phyloP scores from a whole-genome alignment of 1,140 invertebrate genomes.

The Potamilus streckersoni region DNA sequence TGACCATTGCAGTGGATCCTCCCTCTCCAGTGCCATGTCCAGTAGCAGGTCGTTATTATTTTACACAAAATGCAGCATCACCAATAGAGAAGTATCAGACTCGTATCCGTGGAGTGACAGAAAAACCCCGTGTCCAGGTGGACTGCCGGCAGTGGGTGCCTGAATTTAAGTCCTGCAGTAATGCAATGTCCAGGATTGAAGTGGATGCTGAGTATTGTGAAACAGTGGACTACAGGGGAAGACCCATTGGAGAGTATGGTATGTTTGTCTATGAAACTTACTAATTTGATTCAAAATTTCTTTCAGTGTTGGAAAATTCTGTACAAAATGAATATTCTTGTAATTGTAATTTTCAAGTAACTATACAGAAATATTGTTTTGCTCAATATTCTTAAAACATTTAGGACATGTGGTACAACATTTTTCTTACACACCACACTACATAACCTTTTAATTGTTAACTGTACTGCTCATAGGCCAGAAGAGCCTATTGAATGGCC shows the following conservation, averaged over 20 bases:
- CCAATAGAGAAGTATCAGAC: conserved; percentile 81
- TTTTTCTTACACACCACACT: no score
- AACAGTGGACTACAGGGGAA: conserved; percentile 93
- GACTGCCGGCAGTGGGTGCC: conserved; percentile 95
- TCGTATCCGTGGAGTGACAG: conserved; percentile 93
- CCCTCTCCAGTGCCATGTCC: conserved; percentile 94
- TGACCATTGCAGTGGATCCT: conserved; percentile 79
- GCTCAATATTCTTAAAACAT: no score
- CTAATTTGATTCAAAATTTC: no score
- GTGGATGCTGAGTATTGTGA: conserved; percentile 96
- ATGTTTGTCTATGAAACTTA: conserved; percentile 8
- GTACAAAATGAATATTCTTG: no score
- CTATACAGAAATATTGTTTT: no score
- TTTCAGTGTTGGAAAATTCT: no score
- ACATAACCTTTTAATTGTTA: no score
- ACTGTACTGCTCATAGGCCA: no score
- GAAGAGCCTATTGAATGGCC: no score
- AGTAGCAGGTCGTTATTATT: conserved; percentile 95
- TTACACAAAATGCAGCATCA: conserved; percentile 88
- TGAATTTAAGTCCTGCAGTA: conserved; percentile 82
- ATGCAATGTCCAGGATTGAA: conserved; percentile 91
- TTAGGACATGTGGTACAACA: no score
- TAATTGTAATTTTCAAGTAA: no score
- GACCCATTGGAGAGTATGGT: conserved; percentile 80
- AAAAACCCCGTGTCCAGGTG: conserved; percentile 90